Percentiles rank a stretch among this genome's conserved stretches.
Evolutionary conservation across 2,113 vertebrate species (phyloP).

Genomic region (Leptodactylus fuscus): DNA sequence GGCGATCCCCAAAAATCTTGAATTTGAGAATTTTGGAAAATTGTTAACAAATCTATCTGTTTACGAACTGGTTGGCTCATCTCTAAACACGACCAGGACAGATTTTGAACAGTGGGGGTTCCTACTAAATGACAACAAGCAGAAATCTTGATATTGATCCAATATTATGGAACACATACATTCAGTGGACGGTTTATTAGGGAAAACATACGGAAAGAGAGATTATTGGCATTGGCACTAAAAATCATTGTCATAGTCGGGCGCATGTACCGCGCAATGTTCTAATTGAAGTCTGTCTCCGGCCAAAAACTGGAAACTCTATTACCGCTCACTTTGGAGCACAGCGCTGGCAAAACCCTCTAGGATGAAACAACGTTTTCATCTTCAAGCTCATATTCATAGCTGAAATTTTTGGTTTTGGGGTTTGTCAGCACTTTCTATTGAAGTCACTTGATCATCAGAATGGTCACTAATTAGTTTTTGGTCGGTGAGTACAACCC

Average conservation of each 20-base stretch:
- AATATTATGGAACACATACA: no score
- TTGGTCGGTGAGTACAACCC: background rate
- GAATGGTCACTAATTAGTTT: background rate
- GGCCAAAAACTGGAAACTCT: background rate
- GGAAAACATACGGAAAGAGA: no score
- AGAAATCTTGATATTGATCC: background rate
- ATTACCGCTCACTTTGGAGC: background rate
- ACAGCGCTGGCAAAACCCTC: background rate
- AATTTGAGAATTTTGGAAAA: no score
- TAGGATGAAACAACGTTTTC: background rate
- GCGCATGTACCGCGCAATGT: background rate
- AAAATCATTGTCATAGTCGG: background rate
- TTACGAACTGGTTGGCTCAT: no score
- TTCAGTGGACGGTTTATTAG: background rate
- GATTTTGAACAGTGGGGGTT: no score
- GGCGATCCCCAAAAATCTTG: no score
- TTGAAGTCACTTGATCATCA: background rate
- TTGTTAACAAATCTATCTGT: no score
- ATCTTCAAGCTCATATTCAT: background rate
- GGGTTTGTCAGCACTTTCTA: background rate
- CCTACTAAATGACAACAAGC: background rate
- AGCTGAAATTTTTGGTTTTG: background rate
- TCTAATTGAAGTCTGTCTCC: background rate
- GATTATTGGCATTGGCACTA: no score
- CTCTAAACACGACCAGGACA: no score